Percentiles rank a stretch among this genome's conserved stretches.
phyloP scores from a whole-genome alignment of 2,113 vertebrate genomes.

The Callionymus lyra region DNA sequence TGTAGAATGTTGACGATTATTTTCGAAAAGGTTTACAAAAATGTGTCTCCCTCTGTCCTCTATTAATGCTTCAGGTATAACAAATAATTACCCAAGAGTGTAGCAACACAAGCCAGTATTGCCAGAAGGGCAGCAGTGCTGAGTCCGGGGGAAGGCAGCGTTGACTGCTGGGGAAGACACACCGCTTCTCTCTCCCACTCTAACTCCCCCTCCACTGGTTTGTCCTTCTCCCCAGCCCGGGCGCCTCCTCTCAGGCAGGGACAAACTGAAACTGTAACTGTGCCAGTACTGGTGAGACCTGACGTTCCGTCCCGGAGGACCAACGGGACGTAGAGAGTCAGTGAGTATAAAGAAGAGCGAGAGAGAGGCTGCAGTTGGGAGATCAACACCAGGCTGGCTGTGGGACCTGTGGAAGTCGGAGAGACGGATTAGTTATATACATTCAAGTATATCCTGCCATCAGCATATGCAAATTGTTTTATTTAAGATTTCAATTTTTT shows the following conservation, averaged over 20 bases:
- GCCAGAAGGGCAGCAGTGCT: constrained; percentile 82
- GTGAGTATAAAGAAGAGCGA: constrained; percentile 46
- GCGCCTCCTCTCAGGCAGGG: constrained; percentile 76
- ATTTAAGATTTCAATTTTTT: no score
- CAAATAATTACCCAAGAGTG: constrained; percentile 82
- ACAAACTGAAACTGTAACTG: constrained; percentile 80
- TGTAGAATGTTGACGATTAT: no score
- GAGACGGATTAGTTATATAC: not conserved
- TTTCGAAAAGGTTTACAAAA: no score
- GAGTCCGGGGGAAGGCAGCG: constrained; percentile 73
- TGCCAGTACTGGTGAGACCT: constrained; percentile 75
- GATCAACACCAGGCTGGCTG: constrained; percentile 64
- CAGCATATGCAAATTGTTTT: no score
- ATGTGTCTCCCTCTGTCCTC: no score
- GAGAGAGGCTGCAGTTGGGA: constrained; percentile 59
- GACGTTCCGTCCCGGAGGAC: constrained; percentile 76
- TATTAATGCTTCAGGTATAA: no score
- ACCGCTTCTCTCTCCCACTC: constrained; percentile 65
- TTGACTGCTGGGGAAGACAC: constrained; percentile 70
- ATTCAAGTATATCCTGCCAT: no score
- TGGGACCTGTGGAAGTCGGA: constrained; percentile 51
- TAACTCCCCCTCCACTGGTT: constrained; percentile 45
- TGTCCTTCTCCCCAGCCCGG: constrained; percentile 50
- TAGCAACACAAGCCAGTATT: constrained; percentile 78
- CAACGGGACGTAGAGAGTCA: constrained; percentile 73